These are phyloP conservation scores for Phaedon cochleariae DNA, from an alignment of 2,888 invertebrate species.

Conservation along the genomic window DNA sequence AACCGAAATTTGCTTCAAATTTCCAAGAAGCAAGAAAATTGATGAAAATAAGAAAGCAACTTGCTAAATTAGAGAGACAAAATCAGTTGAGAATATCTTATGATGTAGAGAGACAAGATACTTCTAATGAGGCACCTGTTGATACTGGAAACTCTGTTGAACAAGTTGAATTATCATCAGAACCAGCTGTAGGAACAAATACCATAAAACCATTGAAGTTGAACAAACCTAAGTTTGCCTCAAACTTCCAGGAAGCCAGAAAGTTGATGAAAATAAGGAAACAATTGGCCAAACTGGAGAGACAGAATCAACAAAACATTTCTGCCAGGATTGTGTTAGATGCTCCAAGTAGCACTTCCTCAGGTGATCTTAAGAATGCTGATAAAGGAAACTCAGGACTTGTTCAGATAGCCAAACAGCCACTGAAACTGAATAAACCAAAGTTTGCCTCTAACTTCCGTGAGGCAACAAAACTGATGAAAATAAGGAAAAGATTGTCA, in stretches of 20 bases:
- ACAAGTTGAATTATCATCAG: neutral
- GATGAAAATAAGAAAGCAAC: neutral
- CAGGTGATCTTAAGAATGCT: neutral
- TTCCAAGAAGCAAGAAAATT: neutral
- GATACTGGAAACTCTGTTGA: neutral
- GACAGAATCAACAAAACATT: slow-evolving; percentile 51
- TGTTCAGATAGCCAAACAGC: neutral
- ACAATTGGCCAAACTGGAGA: slow-evolving; percentile 70
- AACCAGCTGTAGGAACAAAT: neutral
- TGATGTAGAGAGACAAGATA: neutral
- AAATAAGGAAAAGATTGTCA: neutral
- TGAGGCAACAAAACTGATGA: neutral
- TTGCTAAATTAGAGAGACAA: neutral
- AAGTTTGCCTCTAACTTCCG: neutral
- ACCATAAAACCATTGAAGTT: slow-evolving; percentile 36
- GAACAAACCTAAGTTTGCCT: slow-evolving; percentile 75
- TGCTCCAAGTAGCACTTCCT: neutral
- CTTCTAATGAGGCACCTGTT: neutral
- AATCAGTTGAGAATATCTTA: neutral
- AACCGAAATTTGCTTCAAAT: neutral
- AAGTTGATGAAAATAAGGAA: slow-evolving; percentile 73
- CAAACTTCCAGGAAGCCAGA: slow-evolving; percentile 73
- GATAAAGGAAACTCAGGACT: neutral
- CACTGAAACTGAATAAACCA: slow-evolving; percentile 3
- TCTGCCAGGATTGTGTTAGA: neutral